phyloP scores from a whole-genome alignment of 2,113 vertebrate genomes.

The Macquaria ambigua region DNA sequence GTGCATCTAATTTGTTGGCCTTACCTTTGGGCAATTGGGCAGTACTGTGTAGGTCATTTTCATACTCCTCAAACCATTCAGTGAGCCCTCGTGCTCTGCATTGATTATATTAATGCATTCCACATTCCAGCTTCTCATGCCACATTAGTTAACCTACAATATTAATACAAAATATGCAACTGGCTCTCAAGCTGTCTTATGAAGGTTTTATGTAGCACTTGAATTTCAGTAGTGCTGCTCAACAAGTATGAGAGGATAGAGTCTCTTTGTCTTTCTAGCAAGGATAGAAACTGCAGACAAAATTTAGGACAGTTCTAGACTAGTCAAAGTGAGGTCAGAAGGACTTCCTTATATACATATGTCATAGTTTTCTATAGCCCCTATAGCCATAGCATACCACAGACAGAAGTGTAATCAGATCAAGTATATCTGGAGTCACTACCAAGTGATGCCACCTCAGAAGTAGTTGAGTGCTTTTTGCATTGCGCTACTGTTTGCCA shows the following conservation, averaged over 20 bases:
- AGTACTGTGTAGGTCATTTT: neutral
- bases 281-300: neutral
- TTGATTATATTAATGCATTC: neutral
- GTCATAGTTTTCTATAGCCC: neutral
- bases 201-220: neutral
- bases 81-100: neutral
- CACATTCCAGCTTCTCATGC: neutral
- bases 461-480: conserved; percentile 44
- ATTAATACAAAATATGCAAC: neutral
- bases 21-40: neutral
- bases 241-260: neutral
- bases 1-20: neutral
- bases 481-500: conserved; percentile 1
- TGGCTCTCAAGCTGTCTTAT: neutral
- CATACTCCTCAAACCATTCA: neutral
- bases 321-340: neutral
- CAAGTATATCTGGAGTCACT: conserved; percentile 42
- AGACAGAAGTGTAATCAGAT: conserved; percentile 2
- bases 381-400: conserved; percentile 3
- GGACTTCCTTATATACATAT: conserved; percentile 45
- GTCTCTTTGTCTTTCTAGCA: neutral
- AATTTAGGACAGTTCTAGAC: no score
- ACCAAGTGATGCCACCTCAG: conserved; percentile 55
- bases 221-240: neutral
- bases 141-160: neutral